Base-by-base conservation (phyloP, 2,888 invertebrate genomes). In the Willowsia nigromaculata region DNA sequence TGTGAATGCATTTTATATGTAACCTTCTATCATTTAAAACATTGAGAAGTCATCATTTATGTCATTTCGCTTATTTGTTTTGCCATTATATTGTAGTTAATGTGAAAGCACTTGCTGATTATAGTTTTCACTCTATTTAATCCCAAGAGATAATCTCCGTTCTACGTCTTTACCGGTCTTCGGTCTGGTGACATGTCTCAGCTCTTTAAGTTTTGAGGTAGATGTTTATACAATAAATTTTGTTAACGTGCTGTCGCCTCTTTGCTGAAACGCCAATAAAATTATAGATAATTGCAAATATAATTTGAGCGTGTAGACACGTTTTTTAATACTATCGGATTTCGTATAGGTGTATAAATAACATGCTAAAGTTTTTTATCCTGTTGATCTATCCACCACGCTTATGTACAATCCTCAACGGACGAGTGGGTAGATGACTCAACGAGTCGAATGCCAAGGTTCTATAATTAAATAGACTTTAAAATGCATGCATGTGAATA, bases 371-470 rank as follows among this genome's bases (percentile, higher is more conserved):
- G n/a, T 15, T 68, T 2, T n/a, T 6, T 27, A 7, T 30, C 15
- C 27, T 65, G 30, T 53, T 56, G 53, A 56, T 59, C 59, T 18
- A 80, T 13, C 18, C 25, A 59, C 74, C 76, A 76, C 76, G 59
- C 76, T 50, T 71, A 81, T 71, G 27, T 37, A 25, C 40, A 71
- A 40, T 22, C 25, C 71, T 40, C 71, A 22, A 40, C 22, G 71
- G 18, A 43, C 18, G 43, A 33, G 3, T 78, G 83, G 83, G 47
- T 65, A 80, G 89, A 85, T 89, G 89, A 89, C 68, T 89, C 89
- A 89, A 81, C 89, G 40, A 83, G 68, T 56, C 74, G 89, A 89
- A 85, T 89, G 89, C 89, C 89, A 89, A 89, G 89, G 89, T 89
- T 89, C 89, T 89, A 85, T 89, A 89, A 89, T 89, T 89, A 89